Evolutionary conservation across 1,140 invertebrate species (phyloP), one percentile per base, ranked within the genome.

Genomic region (Drosophila ficusphila): DNA sequence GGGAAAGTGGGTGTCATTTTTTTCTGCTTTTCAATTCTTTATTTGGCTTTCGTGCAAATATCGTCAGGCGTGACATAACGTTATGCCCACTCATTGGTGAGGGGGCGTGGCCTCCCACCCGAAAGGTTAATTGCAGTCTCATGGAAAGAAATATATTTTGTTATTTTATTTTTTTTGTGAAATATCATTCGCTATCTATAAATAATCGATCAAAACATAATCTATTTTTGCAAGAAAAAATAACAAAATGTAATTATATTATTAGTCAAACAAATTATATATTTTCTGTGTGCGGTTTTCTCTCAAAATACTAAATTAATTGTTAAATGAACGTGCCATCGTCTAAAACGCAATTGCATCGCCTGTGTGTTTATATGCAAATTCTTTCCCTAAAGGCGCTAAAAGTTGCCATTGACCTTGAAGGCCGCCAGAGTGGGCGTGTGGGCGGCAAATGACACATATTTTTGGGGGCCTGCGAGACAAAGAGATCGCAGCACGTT

Each of bases 391-490:
- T 21, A 36, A 54, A 41, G 64, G 42, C 29, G 48, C 39, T 74
- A 19, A 60, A 69, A 58, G 39, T 70, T 76, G 52, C 64, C 56
- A 64, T 76, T 79, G 77, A 47, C 76, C 76, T 79, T 79, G 76
- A 76, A 73, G 36, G 34, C 19, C 19, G 11, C 11, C 7, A 16
- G 39, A 31, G 41, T 36, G 33, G 19, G 27, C 33, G 53, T 46
- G 33, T 41, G 46, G 48, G 41, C 54, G 60, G 38, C n/a, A 33
- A 53, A 25, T 33, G 42, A 33, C 62, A 52, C 44, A 67, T 67
- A 67, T 67, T 67, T 67, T 67, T 65, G 60, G 62, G 62, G 62
- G 62, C 60, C 46, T 38, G 56, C 7, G 31, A 62, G 54, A 18
- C 14, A 21, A 34, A 46, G 33, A 12, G 27, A 27, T 18, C 56